Conservation (phyloP, 2,797 vertebrate species). For the Acipenser transmontanus region DNA sequence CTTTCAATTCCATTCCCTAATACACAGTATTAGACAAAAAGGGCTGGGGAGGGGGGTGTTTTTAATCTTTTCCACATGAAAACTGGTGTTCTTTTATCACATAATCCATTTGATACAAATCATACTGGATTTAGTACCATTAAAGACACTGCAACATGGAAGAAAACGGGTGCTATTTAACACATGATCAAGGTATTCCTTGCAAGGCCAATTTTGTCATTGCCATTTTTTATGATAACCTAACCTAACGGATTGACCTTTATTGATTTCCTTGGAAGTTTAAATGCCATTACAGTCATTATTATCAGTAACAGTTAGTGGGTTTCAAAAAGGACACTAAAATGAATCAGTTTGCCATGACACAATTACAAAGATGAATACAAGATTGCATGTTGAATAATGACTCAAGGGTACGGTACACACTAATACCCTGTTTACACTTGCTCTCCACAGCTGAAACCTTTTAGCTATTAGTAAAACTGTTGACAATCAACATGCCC, state of each 20-base stretch:
- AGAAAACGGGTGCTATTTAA: constrained; percentile 19
- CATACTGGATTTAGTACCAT: constrained; percentile 20
- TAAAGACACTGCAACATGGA: constrained; percentile 11
- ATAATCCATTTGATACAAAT: constrained; percentile 24
- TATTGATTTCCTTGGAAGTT: constrained; percentile 39
- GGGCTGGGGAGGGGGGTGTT: constrained; percentile 30
- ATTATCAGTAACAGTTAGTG: constrained; percentile 37
- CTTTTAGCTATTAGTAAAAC: too few species aligned
- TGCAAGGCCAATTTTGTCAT: constrained; percentile 20
- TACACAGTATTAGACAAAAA: constrained; percentile 50
- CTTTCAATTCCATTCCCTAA: constrained; percentile 52
- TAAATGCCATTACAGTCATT: constrained; percentile 34
- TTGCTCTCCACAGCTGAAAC: too few species aligned
- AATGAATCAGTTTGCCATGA: constrained; percentile 7
- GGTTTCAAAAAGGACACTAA: constrained; percentile 38
- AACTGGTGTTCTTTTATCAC: constrained; percentile 12
- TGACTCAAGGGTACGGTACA: too few species aligned
- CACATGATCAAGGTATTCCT: constrained; percentile 18
- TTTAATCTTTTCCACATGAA: constrained; percentile 20
- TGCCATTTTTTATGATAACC: constrained; percentile 20
- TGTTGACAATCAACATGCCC: too few species aligned
- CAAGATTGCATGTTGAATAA: too few species aligned
- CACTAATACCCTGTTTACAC: too few species aligned
- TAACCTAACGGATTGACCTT: constrained; percentile 31
- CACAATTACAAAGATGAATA: too few species aligned